phyloP scores from a whole-genome alignment of 2,113 vertebrate genomes.

The Gopherus evgoodei region DNA sequence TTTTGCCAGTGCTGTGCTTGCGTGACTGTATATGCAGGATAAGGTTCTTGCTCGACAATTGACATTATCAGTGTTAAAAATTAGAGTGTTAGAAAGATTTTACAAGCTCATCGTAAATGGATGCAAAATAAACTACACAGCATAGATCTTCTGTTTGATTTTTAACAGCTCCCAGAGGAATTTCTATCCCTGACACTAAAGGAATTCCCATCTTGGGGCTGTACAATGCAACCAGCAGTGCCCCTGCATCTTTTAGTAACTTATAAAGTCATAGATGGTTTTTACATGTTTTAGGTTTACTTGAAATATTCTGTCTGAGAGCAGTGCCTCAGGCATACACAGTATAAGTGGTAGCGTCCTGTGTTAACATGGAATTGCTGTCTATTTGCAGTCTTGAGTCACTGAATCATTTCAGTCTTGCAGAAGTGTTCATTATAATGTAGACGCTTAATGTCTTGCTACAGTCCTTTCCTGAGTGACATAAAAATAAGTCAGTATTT shows the following conservation, averaged over 20 bases:
- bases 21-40: background rate
- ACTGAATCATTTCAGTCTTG: slow-evolving; percentile 58
- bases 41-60: background rate
- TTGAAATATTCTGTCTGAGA: slow-evolving; percentile 38
- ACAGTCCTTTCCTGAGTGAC: slow-evolving; percentile 38
- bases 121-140: background rate
- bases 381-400: slow-evolving; percentile 62
- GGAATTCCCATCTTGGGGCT: background rate
- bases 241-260: background rate
- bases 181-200: background rate
- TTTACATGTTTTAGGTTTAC: background rate
- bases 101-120: background rate
- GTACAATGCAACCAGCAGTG: background rate
- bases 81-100: background rate
- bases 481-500: slow-evolving; percentile 42
- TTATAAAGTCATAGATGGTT: slow-evolving; percentile 4
- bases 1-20: accelerated
- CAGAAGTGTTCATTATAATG: slow-evolving; percentile 44
- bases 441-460: slow-evolving; percentile 33
- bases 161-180: background rate
- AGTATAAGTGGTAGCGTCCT: slow-evolving; percentile 37
- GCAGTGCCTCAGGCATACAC: slow-evolving; percentile 44
- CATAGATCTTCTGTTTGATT: background rate
- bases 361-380: slow-evolving; percentile 54
- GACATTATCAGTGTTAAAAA: background rate